Evolutionary conservation across 2,797 vertebrate genomes (phyloP), one percentile per base, ranked within the genome.

Genomic region (Mormyrops boulengeri): DNA sequence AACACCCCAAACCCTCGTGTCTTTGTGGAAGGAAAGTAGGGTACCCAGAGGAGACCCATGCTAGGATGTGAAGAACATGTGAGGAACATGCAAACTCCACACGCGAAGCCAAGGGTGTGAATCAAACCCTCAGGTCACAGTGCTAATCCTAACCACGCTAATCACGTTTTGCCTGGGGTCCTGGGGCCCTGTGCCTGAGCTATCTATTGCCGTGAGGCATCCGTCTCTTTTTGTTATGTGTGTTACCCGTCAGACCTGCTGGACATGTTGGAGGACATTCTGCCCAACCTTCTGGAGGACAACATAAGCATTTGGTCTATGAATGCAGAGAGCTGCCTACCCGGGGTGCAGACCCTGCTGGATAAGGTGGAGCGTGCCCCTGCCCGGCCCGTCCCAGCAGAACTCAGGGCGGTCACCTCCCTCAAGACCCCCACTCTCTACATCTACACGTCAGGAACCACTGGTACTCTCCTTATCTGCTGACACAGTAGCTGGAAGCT

Each of bases 391-490:
- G 88, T 96, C 3, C 96, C 97, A 0, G 94, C 95, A 0, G 92
- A 90, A 2, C 91, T 96, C 0, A 95, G 96, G 0, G 88, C 92
- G 34, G 93, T 95, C 1, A 11, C 89, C 22, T 96, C 94, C 85
- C 86, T 97, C 9, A 96, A 91, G 89, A 91, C 95, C 41, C 95
- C 97, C 3, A 97, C 94, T 4, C 96, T 98, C 53, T 99, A 97
- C 95, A 98, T 99, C 94, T 99, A 98, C 93, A 99, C 98, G 52
- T 99, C 98, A 0, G 98, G 98, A 52, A 98, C 98, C 30, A 98
- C 98, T 0, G 98, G 98, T 98, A 88, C 6, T 5, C 12, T 7
- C 2, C 52, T 41, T 26, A 4, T 17, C 34, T 44, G 17, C 22
- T 73, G 62, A 41, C 44, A 73, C 11, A 4, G 11, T 50, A 49